Base-by-base conservation (phyloP, 2,113 vertebrate species). In the Symphodus melops region DNA sequence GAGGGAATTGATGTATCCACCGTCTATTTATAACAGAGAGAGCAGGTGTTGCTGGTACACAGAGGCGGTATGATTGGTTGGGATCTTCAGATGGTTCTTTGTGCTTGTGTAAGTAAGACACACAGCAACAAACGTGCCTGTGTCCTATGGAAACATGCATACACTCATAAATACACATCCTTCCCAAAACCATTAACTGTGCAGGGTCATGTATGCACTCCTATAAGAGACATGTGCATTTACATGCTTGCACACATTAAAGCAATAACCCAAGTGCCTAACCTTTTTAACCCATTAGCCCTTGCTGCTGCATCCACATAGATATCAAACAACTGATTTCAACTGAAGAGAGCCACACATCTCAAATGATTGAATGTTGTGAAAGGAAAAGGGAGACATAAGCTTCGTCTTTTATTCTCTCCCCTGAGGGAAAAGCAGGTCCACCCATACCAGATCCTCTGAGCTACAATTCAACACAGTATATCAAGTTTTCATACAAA, bases 11-110 rank as follows among this genome's bases (percentile, higher is more conserved):
- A 72, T 91, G 85, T 41, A 77, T 88, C 69, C 64, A 53, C 49
- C 19, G 8, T 88, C 89, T 90, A 91, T 87, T 83, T 88, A 86
- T 90, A 89, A 77, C 82, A 58, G 57, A 82, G 28, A 63, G 64
- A 67, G 74, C 70, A 86, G 65, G 82, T 89, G 84, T 82, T 82
- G 68, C 68, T 5, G n/a, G 66, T 60, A 55, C 76, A 75, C 62
- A 77, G 58, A 73, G 59, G 60, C 42, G 67, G 77, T 81, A 78
- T 75, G 86, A 84, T 70, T 78, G 72, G 76, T 57, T 72, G 65
- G 57, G 60, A 75, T 77, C 52, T 51, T 66, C 53, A 54, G 36
- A 79, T 36, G 62, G 59, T 7, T 56, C 61, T 78, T 64, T 76
- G 67, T 71, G 55, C 48, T n/a, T 51, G 48, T 51, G 19, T n/a